A percentile compares a stretch with the other conserved stretches of the same genome.
These are phyloP conservation scores for Percopsis omiscomaycus DNA, from an alignment of 2,797 vertebrate species.

Conservation along the genomic window DNA sequence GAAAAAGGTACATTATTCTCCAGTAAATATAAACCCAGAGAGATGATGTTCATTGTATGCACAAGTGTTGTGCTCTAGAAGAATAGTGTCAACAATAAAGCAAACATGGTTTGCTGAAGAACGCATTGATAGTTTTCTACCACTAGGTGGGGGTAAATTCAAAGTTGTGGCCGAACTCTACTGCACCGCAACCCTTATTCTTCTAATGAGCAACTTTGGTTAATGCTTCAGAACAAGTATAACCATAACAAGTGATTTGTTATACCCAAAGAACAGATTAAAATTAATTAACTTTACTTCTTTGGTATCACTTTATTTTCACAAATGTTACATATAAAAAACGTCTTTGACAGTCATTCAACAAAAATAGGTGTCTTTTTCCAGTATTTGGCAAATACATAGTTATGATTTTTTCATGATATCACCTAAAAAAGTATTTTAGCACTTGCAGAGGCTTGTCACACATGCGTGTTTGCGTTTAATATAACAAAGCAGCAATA, in stretches of 20 bases:
- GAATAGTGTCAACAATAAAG: not conserved
- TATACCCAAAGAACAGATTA: not conserved
- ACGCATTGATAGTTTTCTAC: conserved; percentile 5
- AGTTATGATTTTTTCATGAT: too few species aligned
- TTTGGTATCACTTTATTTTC: conserved; percentile 51
- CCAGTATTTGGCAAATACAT: conserved; percentile 36
- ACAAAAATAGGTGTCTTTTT: conserved; percentile 14
- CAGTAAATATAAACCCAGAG: too few species aligned
- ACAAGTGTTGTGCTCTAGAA: too few species aligned
- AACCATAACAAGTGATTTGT: not conserved
- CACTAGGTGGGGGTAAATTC: conserved; percentile 56
- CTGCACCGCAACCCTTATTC: not conserved
- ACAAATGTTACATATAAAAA: conserved; percentile 67
- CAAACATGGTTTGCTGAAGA: not conserved
- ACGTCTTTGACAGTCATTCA: conserved; percentile 43
- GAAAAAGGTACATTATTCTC: not conserved
- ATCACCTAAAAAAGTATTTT: too few species aligned
- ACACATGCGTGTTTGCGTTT: not conserved
- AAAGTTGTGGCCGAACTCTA: not conserved
- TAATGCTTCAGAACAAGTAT: not conserved
- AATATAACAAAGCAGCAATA: not conserved
- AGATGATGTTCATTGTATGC: too few species aligned
- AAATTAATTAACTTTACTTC: conserved; percentile 61
- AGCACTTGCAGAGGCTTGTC: not conserved
- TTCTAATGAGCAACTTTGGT: not conserved